Percentiles rank a stretch among this genome's conserved stretches.
Evolutionary conservation across 2,113 vertebrate genomes (phyloP).

Genomic region (Hystrix cristata): DNA sequence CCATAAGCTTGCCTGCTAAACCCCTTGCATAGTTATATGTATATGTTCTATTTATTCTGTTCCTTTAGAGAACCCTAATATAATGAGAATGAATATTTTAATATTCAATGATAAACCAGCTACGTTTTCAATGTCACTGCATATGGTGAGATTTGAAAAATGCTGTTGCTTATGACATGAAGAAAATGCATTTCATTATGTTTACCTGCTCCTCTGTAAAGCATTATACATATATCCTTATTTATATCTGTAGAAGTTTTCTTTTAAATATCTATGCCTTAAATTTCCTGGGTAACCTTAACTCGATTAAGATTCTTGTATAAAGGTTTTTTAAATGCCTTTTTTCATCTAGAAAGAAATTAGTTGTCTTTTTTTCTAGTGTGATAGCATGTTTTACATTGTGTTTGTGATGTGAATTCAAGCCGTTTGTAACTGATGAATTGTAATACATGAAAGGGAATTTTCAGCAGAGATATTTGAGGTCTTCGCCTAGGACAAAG

Average conservation of each 20-base stretch:
- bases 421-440: constrained; percentile 50
- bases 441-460: constrained; percentile 39
- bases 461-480: constrained; percentile 49
- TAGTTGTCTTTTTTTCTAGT: not conserved
- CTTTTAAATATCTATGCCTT: constrained; percentile 51
- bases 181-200: constrained; percentile 40
- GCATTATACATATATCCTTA: constrained; percentile 10
- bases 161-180: constrained; percentile 46
- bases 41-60: not conserved
- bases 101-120: constrained; percentile 54
- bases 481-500: constrained; percentile 48
- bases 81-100: constrained; percentile 52
- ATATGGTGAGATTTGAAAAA: constrained; percentile 32
- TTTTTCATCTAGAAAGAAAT: constrained; percentile 58
- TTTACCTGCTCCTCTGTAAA: constrained; percentile 33
- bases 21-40: not conserved
- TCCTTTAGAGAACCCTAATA: not conserved
- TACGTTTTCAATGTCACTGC: constrained; percentile 40
- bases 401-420: not conserved
- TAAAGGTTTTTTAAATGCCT: not conserved
- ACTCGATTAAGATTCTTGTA: constrained; percentile 40
- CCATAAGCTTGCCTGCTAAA: not conserved
- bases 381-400: not conserved
- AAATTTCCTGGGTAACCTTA: constrained; percentile 56
- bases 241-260: constrained; percentile 27